Base-by-base conservation (phyloP, 2,113 vertebrate species). In the Echinops telfairi region DNA sequence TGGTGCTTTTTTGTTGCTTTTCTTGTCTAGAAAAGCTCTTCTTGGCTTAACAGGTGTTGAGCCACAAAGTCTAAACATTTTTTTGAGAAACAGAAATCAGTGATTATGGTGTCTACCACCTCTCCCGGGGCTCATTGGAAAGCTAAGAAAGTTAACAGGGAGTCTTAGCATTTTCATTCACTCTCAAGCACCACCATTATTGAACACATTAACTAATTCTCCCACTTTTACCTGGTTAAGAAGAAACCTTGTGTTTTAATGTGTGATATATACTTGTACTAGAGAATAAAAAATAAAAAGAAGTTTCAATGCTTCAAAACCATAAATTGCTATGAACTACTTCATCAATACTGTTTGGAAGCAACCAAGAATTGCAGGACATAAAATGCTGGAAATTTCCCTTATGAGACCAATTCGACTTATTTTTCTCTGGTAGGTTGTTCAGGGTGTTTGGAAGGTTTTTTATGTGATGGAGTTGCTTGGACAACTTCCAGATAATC, bases 51-150 rank as follows among this genome's bases (percentile, higher is more conserved):
- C 70, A 96, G 94, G n/a, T 97, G 33, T 85, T 82, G 36, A 95
- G 40, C 38, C 38, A 60, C 89, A 96, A 86, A 87, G 31, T 90
- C 79, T 53, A 88, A 92, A 93, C 96, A 3, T 23, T 92, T 92
- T 95, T 43, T 96, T 92, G 96, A 53, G 92, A 94, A 97, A 33
- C 88, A 94, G 71, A 95, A 96, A 80, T 83, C 38, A n/a, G 11
- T 9, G 1, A 25, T 6, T 80, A 94, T 62, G 81, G 29, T 43
- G 43, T 20, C 12, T 31, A 8, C 11, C 15, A 6, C 40, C n/a
- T 92, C 57, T 92, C 40, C 33, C 33, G 78, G 16, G 43, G 86
- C 53, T 66, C 82, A 89, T 93, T 89, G 89, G 23, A 53, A 96
- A 97, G 88, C 89, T 89, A 93, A 88, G 27, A 53, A 96, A 97